Evolutionary conservation across 2,113 vertebrate genomes (phyloP), one percentile per base, ranked within the genome.

Genomic region (Neolamprologus toae): DNA sequence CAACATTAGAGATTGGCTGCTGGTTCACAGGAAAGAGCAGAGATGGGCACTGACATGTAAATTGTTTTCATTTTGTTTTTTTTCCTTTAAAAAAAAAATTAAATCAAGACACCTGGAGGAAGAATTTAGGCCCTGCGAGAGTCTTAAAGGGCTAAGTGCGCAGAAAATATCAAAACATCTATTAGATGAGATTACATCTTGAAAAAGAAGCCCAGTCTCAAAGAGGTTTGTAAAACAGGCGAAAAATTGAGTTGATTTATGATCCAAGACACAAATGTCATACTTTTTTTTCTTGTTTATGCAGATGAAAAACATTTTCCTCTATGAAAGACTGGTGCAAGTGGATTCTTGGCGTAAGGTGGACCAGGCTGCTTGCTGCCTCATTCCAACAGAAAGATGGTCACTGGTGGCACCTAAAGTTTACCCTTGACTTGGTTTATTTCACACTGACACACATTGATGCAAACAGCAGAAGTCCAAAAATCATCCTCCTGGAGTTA

Each of bases 1-100:
- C 82, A 86, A 94, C 86, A 92, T 47, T 35, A 80, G 14, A 84
- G 68, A 54, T 17, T 78, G 86, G 42, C 87, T 31, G 42, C 28
- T 23, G 49, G 37, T 59, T 87, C 23, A 76, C 51, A 55, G 81
- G 79, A 80, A 14, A 40, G 31, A 78, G 19, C 17, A 16, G 81
- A 82, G 71, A 83, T 55, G 9, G 80, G 9, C 11, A 76, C 81
- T 23, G 86, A 85, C 68, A 84, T 16, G 57, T 33, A 63, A 40
- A 88, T 21, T 78, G 37, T 23, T 85, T 85, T 61, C 2, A 31
- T n/a, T 51, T 31, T 0, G 16, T 6, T 45, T 78, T 61, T 37
- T 37, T 10, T 26, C 16, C 17, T 35, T n/a, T 9, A 47, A 37
- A 66, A 61, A 28, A 63, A 63, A 37, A 66, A 37, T 12, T 19